Evolutionary conservation across 2,797 vertebrate species (phyloP).

Genomic region (Varecia variegata): DNA sequence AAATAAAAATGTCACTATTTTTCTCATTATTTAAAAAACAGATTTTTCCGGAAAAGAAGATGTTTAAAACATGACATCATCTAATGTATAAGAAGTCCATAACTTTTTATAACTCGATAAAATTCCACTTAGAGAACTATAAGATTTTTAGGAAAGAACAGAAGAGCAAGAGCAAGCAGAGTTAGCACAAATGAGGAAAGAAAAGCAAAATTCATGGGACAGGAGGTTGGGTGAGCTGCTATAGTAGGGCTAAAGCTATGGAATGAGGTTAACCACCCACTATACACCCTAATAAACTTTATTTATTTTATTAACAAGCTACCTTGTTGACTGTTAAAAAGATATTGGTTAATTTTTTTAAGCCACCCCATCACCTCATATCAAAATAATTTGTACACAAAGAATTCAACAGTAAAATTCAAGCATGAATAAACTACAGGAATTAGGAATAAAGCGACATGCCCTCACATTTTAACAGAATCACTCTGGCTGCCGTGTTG

Average conservation of each 20-base stretch:
- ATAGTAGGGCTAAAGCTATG: neutral
- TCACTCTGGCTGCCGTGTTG: neutral
- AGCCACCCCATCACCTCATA: neutral
- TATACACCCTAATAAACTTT: neutral
- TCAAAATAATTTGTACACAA: neutral
- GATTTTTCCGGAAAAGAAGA: neutral
- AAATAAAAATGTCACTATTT: slow-evolving; percentile 38
- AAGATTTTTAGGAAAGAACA: neutral
- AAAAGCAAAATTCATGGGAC: neutral
- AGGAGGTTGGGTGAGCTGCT: neutral
- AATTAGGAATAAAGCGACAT: neutral
- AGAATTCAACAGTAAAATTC: neutral
- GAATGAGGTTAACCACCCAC: no score
- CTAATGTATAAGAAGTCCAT: neutral
- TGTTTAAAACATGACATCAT: neutral
- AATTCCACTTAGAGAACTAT: neutral
- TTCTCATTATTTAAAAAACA: neutral
- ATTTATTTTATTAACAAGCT: neutral
- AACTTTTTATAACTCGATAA: neutral
- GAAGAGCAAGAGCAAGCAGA: neutral
- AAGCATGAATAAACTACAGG: neutral
- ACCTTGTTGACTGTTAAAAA: neutral
- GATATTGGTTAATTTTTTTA: neutral
- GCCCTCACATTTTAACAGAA: neutral
- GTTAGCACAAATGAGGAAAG: neutral